Evolutionary conservation across 2,888 invertebrate genomes (phyloP).

Genomic region (Gastracanthus pulcherrimus): DNA sequence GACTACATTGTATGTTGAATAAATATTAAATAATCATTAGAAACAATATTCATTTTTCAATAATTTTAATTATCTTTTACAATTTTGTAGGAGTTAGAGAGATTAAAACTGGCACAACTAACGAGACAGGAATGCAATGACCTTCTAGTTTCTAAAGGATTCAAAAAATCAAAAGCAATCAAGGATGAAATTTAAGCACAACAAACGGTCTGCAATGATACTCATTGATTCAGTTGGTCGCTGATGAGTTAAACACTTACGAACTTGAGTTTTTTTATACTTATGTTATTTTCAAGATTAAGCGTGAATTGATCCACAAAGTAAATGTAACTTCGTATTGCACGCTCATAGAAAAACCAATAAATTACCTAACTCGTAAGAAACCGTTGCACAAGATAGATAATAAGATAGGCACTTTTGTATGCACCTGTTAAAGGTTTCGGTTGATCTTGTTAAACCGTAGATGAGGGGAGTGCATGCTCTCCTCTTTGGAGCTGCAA

Average conservation of each 20-base stretch:
- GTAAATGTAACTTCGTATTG: constrained; percentile 31
- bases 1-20: too few species aligned
- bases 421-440: constrained; percentile 51
- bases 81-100: constrained; percentile 81
- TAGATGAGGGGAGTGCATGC: constrained; percentile 59
- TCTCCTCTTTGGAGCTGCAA: constrained; percentile 61
- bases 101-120: constrained; percentile 80
- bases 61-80: too few species aligned
- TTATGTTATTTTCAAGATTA: constrained; percentile 19
- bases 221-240: constrained; percentile 20
- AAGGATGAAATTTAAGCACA: constrained; percentile 78
- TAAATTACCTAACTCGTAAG: neutral
- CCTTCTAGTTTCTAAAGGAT: constrained; percentile 81
- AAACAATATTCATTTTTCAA: too few species aligned
- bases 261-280: neutral
- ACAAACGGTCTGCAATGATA: constrained; percentile 11
- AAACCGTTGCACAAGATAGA: constrained; percentile 54
- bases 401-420: constrained; percentile 56
- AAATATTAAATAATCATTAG: too few species aligned
- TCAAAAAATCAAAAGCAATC: constrained; percentile 76
- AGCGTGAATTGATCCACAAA: constrained; percentile 36
- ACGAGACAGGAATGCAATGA: constrained; percentile 84
- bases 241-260: neutral
- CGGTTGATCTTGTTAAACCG: constrained; percentile 48
- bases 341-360: constrained; percentile 17